Base-by-base conservation (phyloP, 2,888 invertebrate species). In the Catotricha subobsoleta region DNA sequence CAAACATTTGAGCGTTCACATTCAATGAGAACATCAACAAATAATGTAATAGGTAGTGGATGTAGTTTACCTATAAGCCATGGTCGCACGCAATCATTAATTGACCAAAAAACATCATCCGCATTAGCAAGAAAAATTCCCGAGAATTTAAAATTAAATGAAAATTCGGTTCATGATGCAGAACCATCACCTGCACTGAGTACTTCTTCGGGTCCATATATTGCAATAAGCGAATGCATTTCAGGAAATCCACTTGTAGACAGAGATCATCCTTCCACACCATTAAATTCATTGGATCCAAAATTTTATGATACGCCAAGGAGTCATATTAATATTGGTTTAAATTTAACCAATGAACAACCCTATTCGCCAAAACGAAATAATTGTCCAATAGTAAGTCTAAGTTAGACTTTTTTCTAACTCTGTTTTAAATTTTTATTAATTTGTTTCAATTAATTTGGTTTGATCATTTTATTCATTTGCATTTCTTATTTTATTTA, bases 201-300 rank as follows among this genome's bases (percentile, higher is more conserved):
- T 40, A 72, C 71, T 25, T 69, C 72, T 49, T 78, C 84, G 9
- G 83, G 84, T 18, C 84, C 87, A 0, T 91, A 91, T 59, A 90
- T 91, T 62, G 83, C 87, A 8, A 86, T 91, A 50, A 88, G 86
- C 41, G 90, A 91, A 62, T 91, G 91, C 59, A 80, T 84, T 50
- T 86, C 90, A 25, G 91, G 91, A 39, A 73, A 71, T 38, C 68
- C 75, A 4, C 57, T 59, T 8, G 16, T 34, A n/a, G 27, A 40
- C 20, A 29, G 21, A 5, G 49, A 52, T 39, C 55, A 55, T 48
- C 58, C 60, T 8, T 47, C 53, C 12, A 60, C 59, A 21, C 60
- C 62, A 9, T 44, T 63, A 15, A 63, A 65, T 48, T 62, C 64
- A 48, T 56, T 64, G 46, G 68, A 68, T 58, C 68, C 68, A n/a